Base-by-base conservation (phyloP, 1,140 invertebrate species). In the Drosophila seguyi region DNA sequence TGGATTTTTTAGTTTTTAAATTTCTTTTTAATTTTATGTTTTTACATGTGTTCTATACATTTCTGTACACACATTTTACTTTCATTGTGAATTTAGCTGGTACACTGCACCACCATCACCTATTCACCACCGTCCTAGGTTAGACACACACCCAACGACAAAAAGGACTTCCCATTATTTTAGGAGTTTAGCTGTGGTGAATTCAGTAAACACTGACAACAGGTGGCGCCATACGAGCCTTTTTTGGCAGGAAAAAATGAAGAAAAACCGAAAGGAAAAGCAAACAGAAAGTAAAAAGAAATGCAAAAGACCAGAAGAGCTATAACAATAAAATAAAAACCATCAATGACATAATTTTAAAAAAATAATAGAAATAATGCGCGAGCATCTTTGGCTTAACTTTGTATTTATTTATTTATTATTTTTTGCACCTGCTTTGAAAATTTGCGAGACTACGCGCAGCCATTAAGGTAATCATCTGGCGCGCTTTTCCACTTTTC, bases 401-500 rank as follows among this genome's bases (percentile, higher is more conserved):
- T 31, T 53, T 16, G 7, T 7, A 20, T 48, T 48, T 50, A 50
- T 50, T 50, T 20, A 69, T 79, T 22, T 41, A 18, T 14, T n/a
- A 3, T 6, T 27, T 44, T 8, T 20, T n/a, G 67, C 53, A 72
- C 66, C 66, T 72, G 68, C 22, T 27, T 31, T 13, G 10, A 25
- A 36, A 25, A 27, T 47, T 27, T 53, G 16, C 2, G 13, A 27
- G 18, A 22, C 38, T 53, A 53, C 29, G 50, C 50, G 50, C 50
- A 2, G 11, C 52, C 52, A 53, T 53, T 22, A 53, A 53, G 16
- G 20, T 53, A 53, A 53, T 53, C 52, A 39, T 39, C 31, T 82
- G 66, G 74, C 68, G 80, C 65, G 69, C 76, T 77, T 84, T 78
- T 78, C 68, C 74, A 73, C 76, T 20, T 53, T 52, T 13, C 27